phyloP scores from a whole-genome alignment of 2,113 vertebrate species.

The Cricetomys ansorgei region DNA sequence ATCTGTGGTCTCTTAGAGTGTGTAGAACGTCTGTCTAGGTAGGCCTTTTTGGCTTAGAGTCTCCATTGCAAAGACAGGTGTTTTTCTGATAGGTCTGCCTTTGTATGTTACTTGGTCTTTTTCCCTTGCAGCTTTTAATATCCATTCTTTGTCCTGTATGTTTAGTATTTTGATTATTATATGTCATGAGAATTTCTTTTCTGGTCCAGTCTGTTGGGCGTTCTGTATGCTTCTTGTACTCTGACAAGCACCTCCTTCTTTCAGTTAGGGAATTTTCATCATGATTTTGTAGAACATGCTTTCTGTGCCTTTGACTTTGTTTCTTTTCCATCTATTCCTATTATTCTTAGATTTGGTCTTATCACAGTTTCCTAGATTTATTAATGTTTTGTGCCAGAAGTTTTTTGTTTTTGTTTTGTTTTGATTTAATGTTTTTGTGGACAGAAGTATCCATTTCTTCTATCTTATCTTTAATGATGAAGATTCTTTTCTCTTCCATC shows the following conservation, averaged over 20 bases:
- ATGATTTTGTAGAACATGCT: neutral
- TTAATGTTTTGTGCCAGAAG: neutral
- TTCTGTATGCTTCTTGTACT: neutral
- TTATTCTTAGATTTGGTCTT: neutral
- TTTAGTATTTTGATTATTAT: neutral
- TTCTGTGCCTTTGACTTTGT: neutral
- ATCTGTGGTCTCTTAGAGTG: neutral
- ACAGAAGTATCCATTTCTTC: too few relatives aligned
- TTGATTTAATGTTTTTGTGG: too few relatives aligned
- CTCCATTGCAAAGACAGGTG: neutral
- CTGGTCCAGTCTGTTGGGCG: neutral
- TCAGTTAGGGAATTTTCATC: neutral
- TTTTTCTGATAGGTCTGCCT: neutral
- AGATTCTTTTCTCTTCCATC: neutral
- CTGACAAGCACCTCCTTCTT: neutral
- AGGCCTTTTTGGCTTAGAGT: neutral
- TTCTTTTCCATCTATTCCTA: neutral
- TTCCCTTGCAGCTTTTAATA: neutral
- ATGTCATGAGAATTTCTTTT: neutral
- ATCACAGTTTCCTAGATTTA: neutral
- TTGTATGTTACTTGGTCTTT: neutral
- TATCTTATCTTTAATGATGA: too few relatives aligned
- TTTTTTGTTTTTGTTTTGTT: neutral
- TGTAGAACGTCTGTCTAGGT: neutral
- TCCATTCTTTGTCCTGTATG: neutral